Conservation (phyloP, 2,797 vertebrate genomes). For the Loris lydekkerianus region DNA sequence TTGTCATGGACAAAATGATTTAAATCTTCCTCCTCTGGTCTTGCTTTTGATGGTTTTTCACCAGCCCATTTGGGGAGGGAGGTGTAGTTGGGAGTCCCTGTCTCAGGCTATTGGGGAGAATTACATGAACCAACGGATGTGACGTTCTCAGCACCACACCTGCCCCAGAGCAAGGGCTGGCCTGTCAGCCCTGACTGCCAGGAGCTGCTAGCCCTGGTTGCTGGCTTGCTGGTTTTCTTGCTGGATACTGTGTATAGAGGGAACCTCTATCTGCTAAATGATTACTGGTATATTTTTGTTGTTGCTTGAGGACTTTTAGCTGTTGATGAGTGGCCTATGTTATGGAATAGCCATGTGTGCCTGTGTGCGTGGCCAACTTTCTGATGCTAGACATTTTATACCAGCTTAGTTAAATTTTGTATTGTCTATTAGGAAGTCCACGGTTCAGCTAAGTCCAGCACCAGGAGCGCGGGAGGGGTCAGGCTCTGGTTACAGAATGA, state of each 20-base stretch:
- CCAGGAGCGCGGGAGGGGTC: neutral
- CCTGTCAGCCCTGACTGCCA: neutral
- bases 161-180: neutral
- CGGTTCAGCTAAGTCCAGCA: neutral
- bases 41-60: neutral
- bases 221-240: conserved; percentile 58
- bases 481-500: neutral
- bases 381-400: conserved; percentile 78
- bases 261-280: neutral
- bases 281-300: conserved; percentile 59
- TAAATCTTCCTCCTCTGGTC: neutral
- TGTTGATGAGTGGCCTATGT: conserved; percentile 54
- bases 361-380: conserved; percentile 66
- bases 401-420: conserved; percentile 80
- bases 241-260: conserved; percentile 34
- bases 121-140: neutral
- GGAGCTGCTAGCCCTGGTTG: neutral
- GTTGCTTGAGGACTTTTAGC: conserved; percentile 72
- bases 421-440: conserved; percentile 77
- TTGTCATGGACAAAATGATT: neutral
- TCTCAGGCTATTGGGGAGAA: neutral
- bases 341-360: neutral
- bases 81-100: fast-evolving
- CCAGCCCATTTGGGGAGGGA: neutral
- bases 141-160: neutral